Base-by-base conservation (phyloP, 2,888 invertebrate genomes). In the Cataglyphis rosenhaueri region DNA sequence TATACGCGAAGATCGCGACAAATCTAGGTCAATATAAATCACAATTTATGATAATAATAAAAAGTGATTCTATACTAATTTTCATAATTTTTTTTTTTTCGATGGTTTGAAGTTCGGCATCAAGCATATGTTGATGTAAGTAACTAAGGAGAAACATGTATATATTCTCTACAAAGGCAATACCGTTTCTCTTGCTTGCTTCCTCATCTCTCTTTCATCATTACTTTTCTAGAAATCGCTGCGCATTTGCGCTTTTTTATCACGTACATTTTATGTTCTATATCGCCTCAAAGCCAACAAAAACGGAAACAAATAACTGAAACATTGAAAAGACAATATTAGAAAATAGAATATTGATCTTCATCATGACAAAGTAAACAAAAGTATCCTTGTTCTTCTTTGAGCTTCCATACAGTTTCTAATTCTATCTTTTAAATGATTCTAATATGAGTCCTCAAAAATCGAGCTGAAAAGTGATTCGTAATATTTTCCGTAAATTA, bases 281-380 rank as follows among this genome's bases (percentile, higher is more conserved):
- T 88, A 66, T 78, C 84, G 85, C 18, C 86, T 86, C 92, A 92
- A 92, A 92, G 92, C 89, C 91, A 86, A 70, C 10, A 3, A 38
- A 44, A 44, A 44, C 12, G 12, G 1, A 52, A 21, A 71, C 3
- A 55, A 55, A 57, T 21, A 32, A 21, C 5, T 38, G 8, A 38
- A 55, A 25, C 0, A 41, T 41, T 12, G 18, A 48, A 48, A n/a
- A 48, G 18, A 41, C 12, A 44, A 48, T 48, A 48, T n/a, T 48
- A 2, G 18, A 57, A 35, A 70, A 52, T 21, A 8, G 5, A 25
- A 25, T 25, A 57, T 57, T 38, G 18, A 71, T 25, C 18, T 6
- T 15, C 32, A 32, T 32, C 5, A 15, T 0, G n/a, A 48, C 6
- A 48, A n/a, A 70, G 12, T 15, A 32, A 4, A 21, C 8, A 32